Conservation (phyloP, 1,140 invertebrate species). For the Dreissena polymorpha region DNA sequence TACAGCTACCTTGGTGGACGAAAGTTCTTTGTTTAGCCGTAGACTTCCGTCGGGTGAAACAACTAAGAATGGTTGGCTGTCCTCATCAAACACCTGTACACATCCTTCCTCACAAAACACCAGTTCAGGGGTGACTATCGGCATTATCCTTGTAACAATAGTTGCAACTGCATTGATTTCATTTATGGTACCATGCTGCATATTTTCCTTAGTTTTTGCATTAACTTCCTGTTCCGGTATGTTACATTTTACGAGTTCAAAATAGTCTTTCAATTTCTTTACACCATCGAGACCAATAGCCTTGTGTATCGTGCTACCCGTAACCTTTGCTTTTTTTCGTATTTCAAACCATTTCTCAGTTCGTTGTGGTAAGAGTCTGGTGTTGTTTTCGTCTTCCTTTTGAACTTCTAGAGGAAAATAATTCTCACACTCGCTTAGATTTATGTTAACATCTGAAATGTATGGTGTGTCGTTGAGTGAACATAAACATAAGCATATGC, state of each 20-base stretch:
- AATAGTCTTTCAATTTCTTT: slow-evolving; percentile 13
- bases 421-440: background rate
- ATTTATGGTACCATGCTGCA: slow-evolving; percentile 35
- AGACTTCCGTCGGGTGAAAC: slow-evolving; percentile 37
- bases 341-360: background rate
- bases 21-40: background rate
- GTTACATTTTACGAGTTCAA: background rate
- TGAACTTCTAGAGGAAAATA: background rate
- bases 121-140: background rate
- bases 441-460: background rate
- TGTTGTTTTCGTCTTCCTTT: background rate
- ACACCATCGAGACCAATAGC: slow-evolving; percentile 11
- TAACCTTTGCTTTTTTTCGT: slow-evolving; percentile 7
- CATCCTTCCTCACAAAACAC: slow-evolving; percentile 34
- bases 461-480: background rate
- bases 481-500: background rate
- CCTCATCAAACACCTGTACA: background rate
- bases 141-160: slow-evolving; percentile 15
- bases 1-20: background rate
- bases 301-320: slow-evolving; percentile 9
- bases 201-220: background rate
- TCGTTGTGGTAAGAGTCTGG: background rate
- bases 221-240: background rate
- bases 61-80: background rate
- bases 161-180: slow-evolving; percentile 45